A percentile compares a stretch with the other conserved stretches of the same genome.
Evolutionary conservation across 1,140 invertebrate species (phyloP).

Genomic region (Portunus trituberculatus): DNA sequence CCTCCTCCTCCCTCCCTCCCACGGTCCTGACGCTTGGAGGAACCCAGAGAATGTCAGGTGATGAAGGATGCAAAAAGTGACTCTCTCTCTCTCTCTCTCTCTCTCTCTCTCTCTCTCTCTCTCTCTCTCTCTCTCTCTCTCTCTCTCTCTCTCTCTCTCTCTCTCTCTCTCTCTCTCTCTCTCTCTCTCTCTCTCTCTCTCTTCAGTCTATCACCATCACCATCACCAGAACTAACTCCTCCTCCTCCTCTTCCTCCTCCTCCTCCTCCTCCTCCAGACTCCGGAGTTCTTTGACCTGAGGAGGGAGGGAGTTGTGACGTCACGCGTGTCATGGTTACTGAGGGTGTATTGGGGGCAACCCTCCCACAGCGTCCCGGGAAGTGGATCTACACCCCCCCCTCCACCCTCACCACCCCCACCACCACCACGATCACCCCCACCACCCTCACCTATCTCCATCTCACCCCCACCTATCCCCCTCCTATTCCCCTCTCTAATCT

Average conservation of each 20-base stretch:
- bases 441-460: not conserved
- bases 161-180: no score
- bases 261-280: not conserved
- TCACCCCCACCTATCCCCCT: not conserved
- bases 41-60: not conserved
- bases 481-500: not conserved
- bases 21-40: not conserved
- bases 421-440: not conserved
- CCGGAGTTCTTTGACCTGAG: conserved; percentile 35
- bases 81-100: not conserved
- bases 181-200: no score
- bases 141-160: not conserved
- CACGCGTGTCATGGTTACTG: conserved; percentile 35
- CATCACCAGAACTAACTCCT: not conserved
- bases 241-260: not conserved
- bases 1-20: not conserved
- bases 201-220: no score
- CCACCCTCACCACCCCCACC: not conserved
- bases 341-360: not conserved
- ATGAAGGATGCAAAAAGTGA: not conserved
- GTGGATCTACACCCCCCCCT: not conserved
- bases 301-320: conserved; percentile 16
- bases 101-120: conserved; percentile 9
- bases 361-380: conserved; percentile 4
- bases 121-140: conserved; percentile 17